Conservation (phyloP, 2,888 invertebrate genomes). For the Aphidius colemani region DNA sequence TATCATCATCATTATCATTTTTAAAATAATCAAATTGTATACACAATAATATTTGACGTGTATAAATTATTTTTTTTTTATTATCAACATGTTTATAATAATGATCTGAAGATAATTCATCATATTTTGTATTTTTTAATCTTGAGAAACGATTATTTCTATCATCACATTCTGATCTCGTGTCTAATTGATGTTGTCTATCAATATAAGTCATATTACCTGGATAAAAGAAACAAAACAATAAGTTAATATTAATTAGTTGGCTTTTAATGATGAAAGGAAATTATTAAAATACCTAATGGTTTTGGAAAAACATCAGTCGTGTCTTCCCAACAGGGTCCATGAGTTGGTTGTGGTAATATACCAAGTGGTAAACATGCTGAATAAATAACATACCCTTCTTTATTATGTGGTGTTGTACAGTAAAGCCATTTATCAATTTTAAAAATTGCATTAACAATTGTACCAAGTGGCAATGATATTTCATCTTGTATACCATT, state of each 20-base stretch:
- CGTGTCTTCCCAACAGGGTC: constrained; percentile 81
- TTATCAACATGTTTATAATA: constrained; percentile 70
- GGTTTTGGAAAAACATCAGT: constrained; percentile 82
- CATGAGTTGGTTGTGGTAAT: constrained; percentile 66
- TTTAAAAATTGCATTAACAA: constrained; percentile 85
- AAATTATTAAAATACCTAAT: constrained; percentile 59
- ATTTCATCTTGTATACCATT: constrained; percentile 73
- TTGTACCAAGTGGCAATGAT: constrained; percentile 77
- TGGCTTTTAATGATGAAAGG: too few relatives aligned
- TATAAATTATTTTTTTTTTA: constrained; percentile 51
- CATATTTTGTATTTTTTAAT: constrained; percentile 62
- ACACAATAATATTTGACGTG: constrained; percentile 73
- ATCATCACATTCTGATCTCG: constrained; percentile 72
- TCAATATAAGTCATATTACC: constrained; percentile 81
- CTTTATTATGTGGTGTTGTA: constrained; percentile 83
- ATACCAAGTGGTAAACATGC: constrained; percentile 80
- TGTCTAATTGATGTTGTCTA: constrained; percentile 69
- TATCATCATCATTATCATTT: constrained; percentile 64
- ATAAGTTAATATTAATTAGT: background rate
- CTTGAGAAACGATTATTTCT: constrained; percentile 54
- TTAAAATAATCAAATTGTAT: constrained; percentile 69
- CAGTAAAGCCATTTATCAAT: constrained; percentile 85
- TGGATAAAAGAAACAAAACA: constrained; percentile 26
- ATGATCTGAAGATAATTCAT: constrained; percentile 75
- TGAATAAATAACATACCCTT: constrained; percentile 79